phyloP scores from a whole-genome alignment of 1,140 invertebrate genomes.

The Spodoptera litura region DNA sequence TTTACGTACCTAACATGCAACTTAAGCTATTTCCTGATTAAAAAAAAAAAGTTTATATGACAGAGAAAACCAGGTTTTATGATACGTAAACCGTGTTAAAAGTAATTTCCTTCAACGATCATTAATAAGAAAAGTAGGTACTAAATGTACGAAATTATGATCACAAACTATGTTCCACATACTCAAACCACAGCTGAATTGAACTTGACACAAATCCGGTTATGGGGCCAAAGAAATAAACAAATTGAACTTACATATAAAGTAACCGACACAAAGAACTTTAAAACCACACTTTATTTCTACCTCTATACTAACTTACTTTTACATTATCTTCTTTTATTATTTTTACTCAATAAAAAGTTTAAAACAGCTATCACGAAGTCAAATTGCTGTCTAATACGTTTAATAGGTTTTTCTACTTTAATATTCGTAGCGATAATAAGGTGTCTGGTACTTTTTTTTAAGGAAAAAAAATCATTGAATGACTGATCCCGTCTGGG shows the following conservation, averaged over 20 bases:
- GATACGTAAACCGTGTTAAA: not conserved
- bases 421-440: too few species aligned
- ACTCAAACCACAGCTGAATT: not conserved
- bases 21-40: too few species aligned
- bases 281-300: slow-evolving; percentile 8
- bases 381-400: too few species aligned
- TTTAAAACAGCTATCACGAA: too few species aligned
- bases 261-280: not conserved
- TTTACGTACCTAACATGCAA: too few species aligned
- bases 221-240: slow-evolving; percentile 12
- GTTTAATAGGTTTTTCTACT: too few species aligned
- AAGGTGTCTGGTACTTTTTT: too few species aligned
- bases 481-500: too few species aligned
- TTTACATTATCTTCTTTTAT: slow-evolving; percentile 16
- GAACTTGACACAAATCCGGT: slow-evolving; percentile 27
- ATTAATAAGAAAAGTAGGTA: not conserved
- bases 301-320: not conserved
- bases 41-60: too few species aligned
- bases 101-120: not conserved
- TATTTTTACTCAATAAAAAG: slow-evolving; percentile 1
- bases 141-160: too few species aligned
- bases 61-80: not conserved
- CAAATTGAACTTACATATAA: slow-evolving; percentile 4
- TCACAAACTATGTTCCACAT: too few species aligned
- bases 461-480: too few species aligned